Base-by-base conservation (phyloP, 53 echinoderm and acorn worm genomes). In the Temnopleurus reevesii region DNA sequence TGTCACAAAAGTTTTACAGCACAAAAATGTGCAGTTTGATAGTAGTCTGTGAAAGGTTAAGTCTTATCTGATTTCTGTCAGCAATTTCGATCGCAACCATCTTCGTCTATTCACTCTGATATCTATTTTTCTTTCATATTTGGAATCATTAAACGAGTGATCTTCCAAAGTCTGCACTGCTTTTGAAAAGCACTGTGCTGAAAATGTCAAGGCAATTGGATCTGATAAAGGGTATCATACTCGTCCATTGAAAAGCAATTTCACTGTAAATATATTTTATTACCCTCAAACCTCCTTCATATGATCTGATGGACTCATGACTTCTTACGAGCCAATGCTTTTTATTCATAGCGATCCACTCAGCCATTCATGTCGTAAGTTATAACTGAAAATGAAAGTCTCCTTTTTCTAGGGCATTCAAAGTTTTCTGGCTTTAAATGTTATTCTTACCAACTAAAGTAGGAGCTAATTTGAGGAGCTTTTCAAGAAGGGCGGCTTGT, bases 201-300 rank as follows among this genome's bases (percentile, higher is more conserved):
- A 10, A 71, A 71, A 71, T 71, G 71, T 71, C 71, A 71, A 71
- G 71, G 71, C 2, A 71, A 43, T 38, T 71, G 36, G 71, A 71
- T 71, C 23, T 71, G 36, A 71, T 8, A 71, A 41, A 41, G 23
- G 5, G 13, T 34, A 63, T 29, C 34, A 31, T 34, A 58, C n/a
- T n/a, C n/a, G n/a, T n/a, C n/a, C 58, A 58, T 58, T 23, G 23
- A 71, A 38, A 63, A 19, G 41, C 71, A 71, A 38, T 71, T 71
- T 21, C 41, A 38, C 43, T n/a, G 36, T 13, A 36, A 27, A 71
- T 71, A 71, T 71, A 71, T 19, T 41, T 41, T 41, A 71, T 38
- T 36, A 58, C 27, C 5, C 25, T 25, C 2, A 58, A 41, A 8
- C 41, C n/a, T n/a, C n/a, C n/a, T n/a, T n/a, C n/a, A n/a, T n/a